Evolutionary conservation across 2,888 invertebrate genomes (phyloP), one percentile per base, ranked within the genome.

Genomic region (Synergus gifuensis): DNA sequence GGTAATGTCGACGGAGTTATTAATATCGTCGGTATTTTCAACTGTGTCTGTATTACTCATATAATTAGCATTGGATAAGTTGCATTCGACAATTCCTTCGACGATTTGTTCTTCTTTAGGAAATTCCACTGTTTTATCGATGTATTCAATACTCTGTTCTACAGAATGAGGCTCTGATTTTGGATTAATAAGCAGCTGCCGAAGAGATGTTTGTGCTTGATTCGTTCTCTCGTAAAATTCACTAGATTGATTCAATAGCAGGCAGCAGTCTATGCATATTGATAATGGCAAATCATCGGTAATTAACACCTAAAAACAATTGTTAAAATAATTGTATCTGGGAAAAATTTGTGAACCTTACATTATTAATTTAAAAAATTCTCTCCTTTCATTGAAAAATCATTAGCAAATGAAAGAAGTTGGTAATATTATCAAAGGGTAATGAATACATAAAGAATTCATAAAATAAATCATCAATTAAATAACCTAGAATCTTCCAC

Each of bases 191-290:
- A 92, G 82, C 81, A 93, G 82, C 64, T 89, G 87, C 22, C 88
- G 89, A 3, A 93, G 87, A 9, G 92, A 92, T 28, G 81, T 81
- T 86, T 93, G 93, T 2, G 93, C 93, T 82, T 90, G 89, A 82
- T 91, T 91, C 3, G 91, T 91, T 82, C 90, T 91, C 54, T 93
- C 93, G 79, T 90, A 90, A 85, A 93, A 93, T 76, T 92, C 91
- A 42, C 86, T 90, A 84, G 90, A 92, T 78, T 92, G 92, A 81
- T 92, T 91, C 76, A 93, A 85, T 77, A 90, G 87, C 42, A 90
- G 83, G 79, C 90, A 93, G 82, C 93, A 93, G 49, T 93, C 93
- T 79, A 91, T 86, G 79, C 93, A 93, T 12, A 93, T 88, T 64
- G 87, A 86, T 69, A 92, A 89, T 7, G 93, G 93, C 44, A 93